Evolutionary conservation across 2,888 invertebrate species (phyloP).

Genomic region (Sympetrum striolatum): DNA sequence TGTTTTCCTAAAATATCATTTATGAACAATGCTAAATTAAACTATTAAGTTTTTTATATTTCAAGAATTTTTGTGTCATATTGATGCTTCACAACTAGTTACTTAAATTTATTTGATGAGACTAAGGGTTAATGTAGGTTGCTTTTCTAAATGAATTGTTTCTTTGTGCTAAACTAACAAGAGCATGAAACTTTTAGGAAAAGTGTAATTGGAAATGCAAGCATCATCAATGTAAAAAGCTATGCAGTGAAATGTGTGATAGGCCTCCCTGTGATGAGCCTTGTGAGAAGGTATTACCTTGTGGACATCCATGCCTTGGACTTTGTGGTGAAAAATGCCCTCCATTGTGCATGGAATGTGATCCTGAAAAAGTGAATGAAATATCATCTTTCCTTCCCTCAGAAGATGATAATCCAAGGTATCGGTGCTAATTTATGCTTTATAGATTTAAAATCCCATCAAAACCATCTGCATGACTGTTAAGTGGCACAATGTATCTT

Average conservation of each 20-base stretch:
- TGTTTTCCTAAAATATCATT: too few relatives aligned
- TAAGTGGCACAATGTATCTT: too few relatives aligned
- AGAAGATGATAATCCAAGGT: conserved; percentile 66
- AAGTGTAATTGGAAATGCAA: conserved; percentile 59
- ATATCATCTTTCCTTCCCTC: conserved; percentile 58
- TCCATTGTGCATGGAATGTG: conserved; percentile 65
- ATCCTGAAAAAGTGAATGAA: conserved; percentile 59
- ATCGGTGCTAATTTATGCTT: conserved; percentile 40
- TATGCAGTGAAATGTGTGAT: conserved; percentile 62
- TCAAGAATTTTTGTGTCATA: too few relatives aligned
- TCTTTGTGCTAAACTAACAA: background rate
- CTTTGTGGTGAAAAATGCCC: conserved; percentile 77
- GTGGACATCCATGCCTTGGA: conserved; percentile 72
- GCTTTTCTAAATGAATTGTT: background rate
- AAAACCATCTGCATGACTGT: background rate
- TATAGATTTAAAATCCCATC: background rate
- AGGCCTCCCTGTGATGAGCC: conserved; percentile 60
- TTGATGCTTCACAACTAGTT: too few relatives aligned
- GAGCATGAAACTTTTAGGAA: conserved; percentile 54
- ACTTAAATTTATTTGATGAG: background rate
- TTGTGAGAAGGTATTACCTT: conserved; percentile 59
- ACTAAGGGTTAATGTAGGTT: background rate
- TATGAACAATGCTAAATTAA: too few relatives aligned
- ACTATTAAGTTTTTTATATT: too few relatives aligned
- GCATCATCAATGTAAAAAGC: conserved; percentile 62